Conservation (phyloP, 2,888 invertebrate genomes). For the Drosophila paucipuncta region DNA sequence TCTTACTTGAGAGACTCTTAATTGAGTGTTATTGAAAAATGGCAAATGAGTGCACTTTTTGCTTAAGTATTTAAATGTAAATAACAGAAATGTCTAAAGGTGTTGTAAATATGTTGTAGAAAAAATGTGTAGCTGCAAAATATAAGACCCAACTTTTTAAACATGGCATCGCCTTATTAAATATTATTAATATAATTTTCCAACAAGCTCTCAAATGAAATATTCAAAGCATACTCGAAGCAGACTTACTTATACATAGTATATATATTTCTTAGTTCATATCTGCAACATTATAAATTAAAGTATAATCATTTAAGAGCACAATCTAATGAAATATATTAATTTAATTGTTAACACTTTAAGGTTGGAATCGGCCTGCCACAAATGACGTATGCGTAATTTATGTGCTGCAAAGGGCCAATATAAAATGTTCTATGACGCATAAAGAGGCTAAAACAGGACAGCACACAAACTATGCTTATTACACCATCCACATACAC, state of each 20-base stretch:
- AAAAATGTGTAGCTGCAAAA: neutral
- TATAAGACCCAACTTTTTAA: neutral
- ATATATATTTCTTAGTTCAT: neutral
- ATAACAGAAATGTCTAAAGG: neutral
- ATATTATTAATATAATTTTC: neutral
- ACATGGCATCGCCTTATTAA: neutral
- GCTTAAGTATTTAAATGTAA: neutral
- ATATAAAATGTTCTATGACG: constrained; percentile 15
- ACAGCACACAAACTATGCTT: constrained; percentile 1
- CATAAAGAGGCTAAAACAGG: constrained; percentile 15
- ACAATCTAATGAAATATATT: neutral
- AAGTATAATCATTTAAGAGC: neutral
- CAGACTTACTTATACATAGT: neutral
- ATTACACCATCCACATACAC: neutral
- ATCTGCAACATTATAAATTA: neutral
- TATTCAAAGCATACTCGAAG: neutral
- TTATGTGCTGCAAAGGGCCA: constrained; percentile 10
- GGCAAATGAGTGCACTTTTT: constrained; percentile 31
- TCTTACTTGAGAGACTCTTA: constrained; percentile 37
- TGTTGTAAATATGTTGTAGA: neutral
- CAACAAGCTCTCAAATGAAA: neutral
- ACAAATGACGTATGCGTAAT: constrained; percentile 24
- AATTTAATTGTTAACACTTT: neutral
- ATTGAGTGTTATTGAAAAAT: constrained; percentile 59
- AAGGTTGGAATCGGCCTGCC: neutral